Base-by-base conservation (phyloP, 2,888 invertebrate species). In the Hypomecis atomaria region DNA sequence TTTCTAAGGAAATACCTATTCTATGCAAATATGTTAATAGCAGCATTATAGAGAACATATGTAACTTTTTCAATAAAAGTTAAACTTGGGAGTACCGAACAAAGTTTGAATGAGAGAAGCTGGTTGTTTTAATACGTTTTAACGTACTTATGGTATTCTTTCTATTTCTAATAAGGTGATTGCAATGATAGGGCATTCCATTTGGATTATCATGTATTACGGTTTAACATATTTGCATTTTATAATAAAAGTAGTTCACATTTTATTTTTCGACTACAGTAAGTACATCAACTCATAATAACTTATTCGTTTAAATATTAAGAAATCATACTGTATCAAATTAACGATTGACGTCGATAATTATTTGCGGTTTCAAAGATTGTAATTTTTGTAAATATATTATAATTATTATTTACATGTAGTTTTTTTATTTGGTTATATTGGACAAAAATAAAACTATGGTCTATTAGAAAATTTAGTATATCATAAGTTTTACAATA, bases 381-480 rank as follows among this genome's bases (percentile, higher is more conserved):
- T 37, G 13, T 50, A 37, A 56, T 54, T 54, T 66, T 64, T 70
- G 70, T 70, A 68, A 70, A 70, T 70, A 70, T 57, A 68, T 44
- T 23, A 33, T 47, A 38, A 23, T 58, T 65, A 49, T 9, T 59
- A 44, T 65, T 53, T 43, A 62, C 36, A 49, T 11, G 9, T 36
- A 33, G 43, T 62, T 64, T 65, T 62, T 54, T 62, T 57, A 55
- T n/a, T 42, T 45, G n/a, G 5, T 52, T 23, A 10, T 43, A 42
- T 54, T 33, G 50, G 56, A 43, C 69, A 59, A 34, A 81, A 87
- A 86, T 86, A 81, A 88, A 88, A 87, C 82, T 62, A 80, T 56
- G 63, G 58, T 77, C 63, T 82, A 88, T 87, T 90, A 89, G 83
- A 90, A 91, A 90, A 89, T 89, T 88, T 90, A 87, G 89, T 91